A percentile compares a stretch with the other conserved stretches of the same genome.
Conservation (phyloP, 2,113 vertebrate species). For the Hyperopisus bebe region DNA sequence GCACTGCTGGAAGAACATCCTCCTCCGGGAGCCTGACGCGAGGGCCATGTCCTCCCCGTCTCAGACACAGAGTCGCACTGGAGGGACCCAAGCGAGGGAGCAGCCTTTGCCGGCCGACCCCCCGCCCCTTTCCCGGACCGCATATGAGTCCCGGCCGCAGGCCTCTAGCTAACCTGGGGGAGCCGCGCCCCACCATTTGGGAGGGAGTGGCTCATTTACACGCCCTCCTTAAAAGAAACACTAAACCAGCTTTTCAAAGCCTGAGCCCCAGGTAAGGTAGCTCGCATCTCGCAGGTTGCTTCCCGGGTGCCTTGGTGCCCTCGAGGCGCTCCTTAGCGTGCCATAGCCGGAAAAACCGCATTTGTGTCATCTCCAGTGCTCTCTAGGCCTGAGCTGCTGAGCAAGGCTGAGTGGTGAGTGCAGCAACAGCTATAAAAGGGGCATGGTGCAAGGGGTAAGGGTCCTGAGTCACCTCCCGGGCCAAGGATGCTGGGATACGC, state of each 20-base stretch:
- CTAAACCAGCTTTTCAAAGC: neutral
- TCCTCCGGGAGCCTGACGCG: neutral
- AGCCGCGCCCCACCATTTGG: neutral
- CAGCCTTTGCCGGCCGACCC: neutral
- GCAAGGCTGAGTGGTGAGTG: neutral
- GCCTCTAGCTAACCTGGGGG: neutral
- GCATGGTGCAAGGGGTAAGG: neutral
- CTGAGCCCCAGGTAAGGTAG: neutral
- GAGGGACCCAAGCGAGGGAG: neutral
- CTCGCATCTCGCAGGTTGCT: neutral
- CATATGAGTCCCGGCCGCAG: neutral
- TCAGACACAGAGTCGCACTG: neutral
- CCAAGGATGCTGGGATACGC: neutral
- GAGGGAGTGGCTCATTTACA: neutral
- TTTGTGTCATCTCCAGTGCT: neutral
- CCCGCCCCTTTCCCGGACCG: neutral
- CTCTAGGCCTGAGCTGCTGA: neutral
- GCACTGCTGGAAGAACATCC: neutral
- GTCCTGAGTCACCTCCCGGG: neutral
- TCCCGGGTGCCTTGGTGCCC: neutral
- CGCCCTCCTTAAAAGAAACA: slow-evolving; percentile 3
- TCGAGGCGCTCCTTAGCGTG: neutral
- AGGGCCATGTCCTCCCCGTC: neutral
- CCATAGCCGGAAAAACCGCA: neutral
- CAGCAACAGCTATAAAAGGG: neutral